Percentiles rank a stretch among this genome's conserved stretches.
phyloP scores from a whole-genome alignment of 2,888 invertebrate species.

The Drosophila hamatofila region DNA sequence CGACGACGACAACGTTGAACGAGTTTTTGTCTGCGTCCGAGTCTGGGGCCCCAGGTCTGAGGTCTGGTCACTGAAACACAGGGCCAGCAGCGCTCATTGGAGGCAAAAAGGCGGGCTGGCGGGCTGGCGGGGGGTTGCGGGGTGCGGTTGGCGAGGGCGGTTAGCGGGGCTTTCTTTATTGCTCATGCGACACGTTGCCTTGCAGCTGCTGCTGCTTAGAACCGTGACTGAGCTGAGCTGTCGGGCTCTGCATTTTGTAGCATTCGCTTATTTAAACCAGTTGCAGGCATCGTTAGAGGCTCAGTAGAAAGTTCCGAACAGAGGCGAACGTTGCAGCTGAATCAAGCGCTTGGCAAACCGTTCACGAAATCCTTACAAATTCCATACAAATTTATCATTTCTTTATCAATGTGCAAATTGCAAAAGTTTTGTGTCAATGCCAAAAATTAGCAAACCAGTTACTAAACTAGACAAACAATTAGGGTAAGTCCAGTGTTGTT shows the following conservation, averaged over 20 bases:
- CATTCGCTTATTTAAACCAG: slow-evolving; percentile 76
- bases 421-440: slow-evolving; percentile 85
- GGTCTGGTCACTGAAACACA: slow-evolving; percentile 24
- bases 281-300: slow-evolving; percentile 61
- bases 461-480: slow-evolving; percentile 68
- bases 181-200: slow-evolving; percentile 53
- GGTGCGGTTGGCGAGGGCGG: neutral
- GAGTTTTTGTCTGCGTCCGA: slow-evolving; percentile 52
- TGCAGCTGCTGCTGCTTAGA: slow-evolving; percentile 45
- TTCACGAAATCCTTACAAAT: slow-evolving; percentile 9
- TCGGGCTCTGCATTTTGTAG: slow-evolving; percentile 15
- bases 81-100: neutral
- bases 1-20: slow-evolving; percentile 47
- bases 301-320: slow-evolving; percentile 78
- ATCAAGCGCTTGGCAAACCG: slow-evolving; percentile 14
- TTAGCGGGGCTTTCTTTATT: slow-evolving; percentile 48
- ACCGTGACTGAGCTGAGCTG: slow-evolving; percentile 19
- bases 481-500: slow-evolving; percentile 48
- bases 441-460: slow-evolving; percentile 75
- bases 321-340: slow-evolving; percentile 52
- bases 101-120: too few species aligned
- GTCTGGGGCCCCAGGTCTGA: slow-evolving; percentile 35
- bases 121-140: neutral
- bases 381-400: slow-evolving; percentile 35
- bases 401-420: slow-evolving; percentile 65